Evolutionary conservation across 2,113 vertebrate species (phyloP).

Genomic region (Onychostruthus taczanowskii): DNA sequence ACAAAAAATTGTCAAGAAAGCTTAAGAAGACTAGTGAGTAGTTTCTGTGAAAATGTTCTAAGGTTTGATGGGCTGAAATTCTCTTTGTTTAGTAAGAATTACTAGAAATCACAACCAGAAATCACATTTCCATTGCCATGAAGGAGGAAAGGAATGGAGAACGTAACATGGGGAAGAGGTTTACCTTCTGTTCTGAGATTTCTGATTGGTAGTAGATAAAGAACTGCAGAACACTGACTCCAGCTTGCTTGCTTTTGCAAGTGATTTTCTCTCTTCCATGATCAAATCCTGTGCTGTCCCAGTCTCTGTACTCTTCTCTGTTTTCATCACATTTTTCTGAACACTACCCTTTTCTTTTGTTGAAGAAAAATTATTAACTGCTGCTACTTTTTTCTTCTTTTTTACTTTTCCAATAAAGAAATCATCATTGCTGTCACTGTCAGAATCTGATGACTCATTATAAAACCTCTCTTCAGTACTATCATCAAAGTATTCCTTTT

Average conservation of each 20-base stretch:
- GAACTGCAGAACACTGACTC: conserved; percentile 84
- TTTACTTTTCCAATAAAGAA: conserved; percentile 94
- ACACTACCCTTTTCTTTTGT: not conserved
- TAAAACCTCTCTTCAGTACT: conserved; percentile 96
- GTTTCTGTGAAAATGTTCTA: not conserved
- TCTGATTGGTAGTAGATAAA: conserved; percentile 69
- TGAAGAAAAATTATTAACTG: conserved; percentile 8
- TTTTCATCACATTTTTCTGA: not conserved
- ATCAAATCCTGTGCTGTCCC: not conserved
- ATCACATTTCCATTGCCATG: not conserved
- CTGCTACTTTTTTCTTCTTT: conserved; percentile 80
- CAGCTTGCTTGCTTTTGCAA: conserved; percentile 62
- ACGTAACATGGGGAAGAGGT: not conserved
- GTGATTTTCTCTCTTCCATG: not conserved
- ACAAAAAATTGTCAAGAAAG: not conserved
- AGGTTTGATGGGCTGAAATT: not conserved
- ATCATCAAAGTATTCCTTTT: conserved; percentile 87
- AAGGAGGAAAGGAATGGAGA: not conserved
- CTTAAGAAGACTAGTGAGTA: not conserved
- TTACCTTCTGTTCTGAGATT: conserved; percentile 69
- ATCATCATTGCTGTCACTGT: conserved; percentile 81
- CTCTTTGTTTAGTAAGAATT: not conserved
- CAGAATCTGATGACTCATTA: conserved; percentile 87
- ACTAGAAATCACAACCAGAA: not conserved
- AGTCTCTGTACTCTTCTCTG: not conserved